Evolutionary conservation across 2,888 invertebrate species (phyloP), one percentile per base, ranked within the genome.

Genomic region (Eustalomyia histrio): DNA sequence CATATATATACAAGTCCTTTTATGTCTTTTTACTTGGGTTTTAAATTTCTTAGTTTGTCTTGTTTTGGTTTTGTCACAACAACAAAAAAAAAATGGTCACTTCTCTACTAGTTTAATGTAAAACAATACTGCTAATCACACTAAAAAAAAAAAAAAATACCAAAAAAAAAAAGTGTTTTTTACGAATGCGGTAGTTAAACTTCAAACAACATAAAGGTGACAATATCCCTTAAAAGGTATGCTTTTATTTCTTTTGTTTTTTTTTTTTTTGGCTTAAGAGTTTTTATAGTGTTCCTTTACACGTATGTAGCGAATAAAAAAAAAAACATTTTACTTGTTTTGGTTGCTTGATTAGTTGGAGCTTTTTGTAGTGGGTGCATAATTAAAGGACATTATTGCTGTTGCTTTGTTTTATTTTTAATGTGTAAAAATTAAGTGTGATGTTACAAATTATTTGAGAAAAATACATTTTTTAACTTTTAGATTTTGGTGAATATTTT

Each of bases 61-160:
- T 61, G 72, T 67, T 79, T 73, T 57, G 33, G 55, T 55, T 29
- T 29, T 63, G 16, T 18, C 21, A 60, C 43, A 3, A 52, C 58
- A 58, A 53, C 18, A 17, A 33, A 53, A 58, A 16, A 35, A 61
- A 21, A 35, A 50, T 14, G 47, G 6, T 39, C 43, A 67, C 53
- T 0, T 24, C 8, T 65, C 57, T 72, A 73, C 53, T 61, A 73
- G 67, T 73, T 73, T 47, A 72, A 79, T 67, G 78, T 73, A 79
- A 79, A 67, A 79, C 67, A 79, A 79, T 79, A 79, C 72, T 65
- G 67, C 78, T 79, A 79, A 79, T 73, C 72, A 79, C 78, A 67
- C 55, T 50, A 75, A 39, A 63, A n/a, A n/a, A n/a, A n/a, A n/a
- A n/a, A n/a, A n/a, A n/a, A 1, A 39, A 18, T 63, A 69, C 55